Base-by-base conservation (phyloP, 1,140 invertebrate species). In the Eubasilissa regina region DNA sequence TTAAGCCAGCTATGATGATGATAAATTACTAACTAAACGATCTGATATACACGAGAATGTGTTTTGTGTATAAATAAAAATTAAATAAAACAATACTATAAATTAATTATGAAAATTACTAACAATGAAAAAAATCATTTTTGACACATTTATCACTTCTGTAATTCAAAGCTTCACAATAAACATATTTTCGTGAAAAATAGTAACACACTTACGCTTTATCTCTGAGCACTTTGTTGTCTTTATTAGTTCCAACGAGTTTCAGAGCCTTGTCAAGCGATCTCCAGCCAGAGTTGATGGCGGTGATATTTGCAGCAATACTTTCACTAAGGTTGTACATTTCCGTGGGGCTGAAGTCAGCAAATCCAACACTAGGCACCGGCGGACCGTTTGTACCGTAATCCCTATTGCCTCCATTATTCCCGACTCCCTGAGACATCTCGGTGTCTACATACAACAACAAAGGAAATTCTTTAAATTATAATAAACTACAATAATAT, bases 281-380 rank as follows among this genome's bases (percentile, higher is more conserved):
- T 83, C 91, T 90, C 85, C 92, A 91, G 81, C 92, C 94, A 56
- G 90, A 90, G 84, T 94, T 94, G 58, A 96, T 93, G 0, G 92
- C 92, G 84, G 93, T 95, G 78, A 96, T 93, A 86, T 95, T 95
- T 66, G 94, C 93, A 0, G 93, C 94, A 77, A 96, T 94, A 84
- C 92, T 92, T 86, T 95, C 93, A 84, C 92, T 93, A 47, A 94
- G 86, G 80, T 91, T 93, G 85, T 94, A 94, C 66, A 95, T 91
- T 87, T 95, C 94, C 43, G 93, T 93, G 12, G 93, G 93, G 84
- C 92, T 94, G 84, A 93, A 93, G 58, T 92, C 92, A 12, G 89
- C 89, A 68, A 91, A 92, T 56, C 91, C 92, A 4, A 94, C 92
- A 73, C 92, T 90, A 81, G 92, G 92, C 81, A 92, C 89, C 84